Evolutionary conservation across 2,113 vertebrate species (phyloP).

Genomic region (Callipepla squamata): DNA sequence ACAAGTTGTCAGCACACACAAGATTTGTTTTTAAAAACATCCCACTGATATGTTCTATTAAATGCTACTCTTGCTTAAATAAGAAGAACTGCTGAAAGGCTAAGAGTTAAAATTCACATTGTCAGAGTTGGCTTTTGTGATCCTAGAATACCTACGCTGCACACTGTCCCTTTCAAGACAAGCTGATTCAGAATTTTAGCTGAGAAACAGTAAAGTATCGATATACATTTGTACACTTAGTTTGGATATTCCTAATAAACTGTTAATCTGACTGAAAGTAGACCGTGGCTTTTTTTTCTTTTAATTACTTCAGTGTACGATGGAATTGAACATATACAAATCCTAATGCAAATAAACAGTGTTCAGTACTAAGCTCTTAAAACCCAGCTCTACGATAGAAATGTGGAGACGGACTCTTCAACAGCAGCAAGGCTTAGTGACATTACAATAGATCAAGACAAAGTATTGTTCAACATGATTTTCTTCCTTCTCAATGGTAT

Average conservation of each 20-base stretch:
- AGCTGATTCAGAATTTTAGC: neutral
- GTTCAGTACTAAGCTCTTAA: conserved; percentile 19
- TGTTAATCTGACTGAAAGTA: neutral
- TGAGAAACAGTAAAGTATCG: neutral
- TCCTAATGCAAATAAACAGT: neutral
- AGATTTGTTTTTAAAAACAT: neutral
- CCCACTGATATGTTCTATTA: too few relatives aligned
- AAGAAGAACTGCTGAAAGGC: neutral
- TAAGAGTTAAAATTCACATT: neutral
- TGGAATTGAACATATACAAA: neutral
- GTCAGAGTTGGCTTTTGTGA: neutral
- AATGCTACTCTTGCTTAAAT: neutral
- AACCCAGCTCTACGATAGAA: conserved; percentile 24
- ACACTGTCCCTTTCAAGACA: neutral
- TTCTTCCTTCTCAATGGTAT: neutral
- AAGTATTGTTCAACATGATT: neutral
- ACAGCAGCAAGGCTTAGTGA: neutral
- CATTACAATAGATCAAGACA: conserved; percentile 23
- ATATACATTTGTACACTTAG: neutral
- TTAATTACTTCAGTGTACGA: neutral
- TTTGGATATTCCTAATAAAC: neutral
- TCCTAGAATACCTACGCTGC: neutral
- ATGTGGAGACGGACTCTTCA: neutral
- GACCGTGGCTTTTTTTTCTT: neutral
- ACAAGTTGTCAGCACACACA: neutral